A percentile compares a stretch with the other conserved stretches of the same genome.
phyloP scores from a whole-genome alignment of 2,113 vertebrate genomes.

The Chiloscyllium plagiosum region DNA sequence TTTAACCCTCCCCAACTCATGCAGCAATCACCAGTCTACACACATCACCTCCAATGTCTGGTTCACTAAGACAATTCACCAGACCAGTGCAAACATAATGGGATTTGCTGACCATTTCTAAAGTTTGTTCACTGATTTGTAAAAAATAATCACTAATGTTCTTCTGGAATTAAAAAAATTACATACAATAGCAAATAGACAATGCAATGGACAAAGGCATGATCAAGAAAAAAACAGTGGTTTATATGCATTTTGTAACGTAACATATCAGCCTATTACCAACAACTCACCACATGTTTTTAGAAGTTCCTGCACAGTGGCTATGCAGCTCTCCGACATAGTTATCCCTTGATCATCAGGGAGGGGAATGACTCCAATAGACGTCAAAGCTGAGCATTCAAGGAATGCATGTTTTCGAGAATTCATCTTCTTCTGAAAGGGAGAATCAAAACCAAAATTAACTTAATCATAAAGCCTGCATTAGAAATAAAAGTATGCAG shows the following conservation, averaged over 20 bases:
- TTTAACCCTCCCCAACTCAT: background rate
- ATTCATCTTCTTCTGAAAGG: slow-evolving; percentile 42
- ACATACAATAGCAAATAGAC: background rate
- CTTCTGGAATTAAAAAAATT: background rate
- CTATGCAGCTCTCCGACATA: slow-evolving; percentile 53
- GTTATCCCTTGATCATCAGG: slow-evolving; percentile 48
- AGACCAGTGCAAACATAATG: background rate
- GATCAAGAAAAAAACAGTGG: background rate
- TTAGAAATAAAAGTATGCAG: background rate
- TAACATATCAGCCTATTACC: background rate
- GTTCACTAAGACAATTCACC: background rate
- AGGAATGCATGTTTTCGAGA: background rate
- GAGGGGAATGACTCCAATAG: slow-evolving; percentile 64
- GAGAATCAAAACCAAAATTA: background rate
- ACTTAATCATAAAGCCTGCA: background rate
- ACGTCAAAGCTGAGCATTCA: slow-evolving; percentile 55
- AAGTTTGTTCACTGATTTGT: background rate
- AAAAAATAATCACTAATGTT: background rate
- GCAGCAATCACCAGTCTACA: background rate
- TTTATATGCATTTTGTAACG: background rate
- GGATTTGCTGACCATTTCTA: background rate
- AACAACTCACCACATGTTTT: slow-evolving; percentile 65
- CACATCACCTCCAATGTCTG: background rate
- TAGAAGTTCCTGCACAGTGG: slow-evolving; percentile 62
- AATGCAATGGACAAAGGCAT: background rate